Base-by-base conservation (phyloP, 1,140 invertebrate genomes). In the Leptestheria dahalacensis region DNA sequence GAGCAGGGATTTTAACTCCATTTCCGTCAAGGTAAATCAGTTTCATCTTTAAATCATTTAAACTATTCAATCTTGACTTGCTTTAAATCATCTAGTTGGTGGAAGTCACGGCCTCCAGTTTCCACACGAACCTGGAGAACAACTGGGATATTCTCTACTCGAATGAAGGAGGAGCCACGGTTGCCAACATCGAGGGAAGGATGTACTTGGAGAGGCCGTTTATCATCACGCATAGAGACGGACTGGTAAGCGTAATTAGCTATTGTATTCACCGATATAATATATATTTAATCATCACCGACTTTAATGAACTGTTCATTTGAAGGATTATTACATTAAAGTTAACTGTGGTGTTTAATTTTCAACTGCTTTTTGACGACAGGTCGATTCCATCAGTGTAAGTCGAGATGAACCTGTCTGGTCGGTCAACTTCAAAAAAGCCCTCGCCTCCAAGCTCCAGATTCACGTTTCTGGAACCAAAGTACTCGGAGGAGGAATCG, bases 361-460 rank as follows among this genome's bases (percentile, higher is more conserved):
- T 26, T 55, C 10, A 1, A 48, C 28, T 18, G 10, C n/a, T 18
- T 3, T 3, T 49, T 50, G 1, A 47, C 20, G 23, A 49, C 21
- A 62, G 61, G 46, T 62, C 18, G 54, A 62, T 18, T 28, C 26
- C 3, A 3, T 62, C 18, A 33, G 49, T 6, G 53, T 62, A 20
- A 52, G 53, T 49, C 33, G 15, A n/a, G 54, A 57, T 59, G 61
- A 62, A 29, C 61, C 61, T 1, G 18, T 62, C 23, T 62, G 56
- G 48, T 62, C 61, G 0, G 49, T 57, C 2, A 62, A 62, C 29
- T 28, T 62, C 1, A 62, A 62, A 51, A 62, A 62, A 52, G 61
- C 61, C 4, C n/a, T 62, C 18, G 61, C 61, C 10, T 62, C 61
- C 15, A 47, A 57, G 10, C 41, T 62, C 15, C 61, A 62, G 54